Conservation (phyloP, 2,113 vertebrate species). For the Alligator sinensis region DNA sequence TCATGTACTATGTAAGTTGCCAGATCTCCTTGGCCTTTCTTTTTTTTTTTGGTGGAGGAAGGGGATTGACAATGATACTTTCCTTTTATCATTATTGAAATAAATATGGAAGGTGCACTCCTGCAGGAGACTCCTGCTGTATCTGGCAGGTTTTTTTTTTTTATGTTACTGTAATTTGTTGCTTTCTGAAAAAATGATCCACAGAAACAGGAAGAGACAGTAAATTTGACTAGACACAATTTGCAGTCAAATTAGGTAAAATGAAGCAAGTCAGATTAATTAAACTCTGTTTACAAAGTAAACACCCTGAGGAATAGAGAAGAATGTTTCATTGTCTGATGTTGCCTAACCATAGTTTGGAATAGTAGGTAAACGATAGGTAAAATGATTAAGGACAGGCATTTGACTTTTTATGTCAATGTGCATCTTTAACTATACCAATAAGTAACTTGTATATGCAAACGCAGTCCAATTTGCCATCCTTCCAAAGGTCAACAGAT, state of each 20-base stretch:
- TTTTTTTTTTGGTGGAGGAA: background rate
- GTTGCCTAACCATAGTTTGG: background rate
- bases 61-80: background rate
- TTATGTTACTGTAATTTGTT: slow-evolving; percentile 36
- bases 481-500: background rate
- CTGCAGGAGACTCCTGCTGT: slow-evolving; percentile 11
- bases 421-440: background rate
- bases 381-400: background rate
- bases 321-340: background rate
- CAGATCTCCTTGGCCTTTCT: background rate
- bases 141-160: slow-evolving; percentile 27
- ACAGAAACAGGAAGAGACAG: slow-evolving; percentile 17
- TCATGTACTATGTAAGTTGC: background rate
- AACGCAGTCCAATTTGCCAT: accelerated
- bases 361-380: background rate
- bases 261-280: background rate
- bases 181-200: slow-evolving; percentile 3
- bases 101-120: slow-evolving; percentile 42
- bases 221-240: background rate
- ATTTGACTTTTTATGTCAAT: background rate
- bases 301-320: background rate
- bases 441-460: background rate
- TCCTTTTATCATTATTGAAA: slow-evolving; percentile 17
- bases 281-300: slow-evolving; percentile 4
- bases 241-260: background rate